Conservation (phyloP, 1,140 invertebrate species). For the Drosophila paulistorum region DNA sequence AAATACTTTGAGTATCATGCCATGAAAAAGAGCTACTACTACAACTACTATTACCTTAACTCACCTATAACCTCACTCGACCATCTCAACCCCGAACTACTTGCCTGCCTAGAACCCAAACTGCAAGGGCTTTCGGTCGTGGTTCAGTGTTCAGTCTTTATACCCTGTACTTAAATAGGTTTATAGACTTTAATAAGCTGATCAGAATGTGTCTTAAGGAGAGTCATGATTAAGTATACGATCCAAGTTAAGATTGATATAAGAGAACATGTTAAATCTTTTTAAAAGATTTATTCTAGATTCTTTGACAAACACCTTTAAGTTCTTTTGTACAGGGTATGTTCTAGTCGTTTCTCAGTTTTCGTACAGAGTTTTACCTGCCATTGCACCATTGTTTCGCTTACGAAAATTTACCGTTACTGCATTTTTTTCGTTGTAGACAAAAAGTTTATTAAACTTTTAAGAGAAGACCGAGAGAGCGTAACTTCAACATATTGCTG, state of each 20-base stretch:
- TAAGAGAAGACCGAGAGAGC: conserved; percentile 16
- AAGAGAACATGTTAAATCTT: too few relatives aligned
- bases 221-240: too few relatives aligned
- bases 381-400: conserved; percentile 50
- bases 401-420: conserved; percentile 37
- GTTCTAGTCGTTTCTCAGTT: not conserved
- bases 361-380: not conserved
- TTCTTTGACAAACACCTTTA: too few relatives aligned
- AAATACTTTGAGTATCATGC: conserved; percentile 61
- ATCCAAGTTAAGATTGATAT: too few relatives aligned
- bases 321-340: not conserved
- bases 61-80: conserved; percentile 14
- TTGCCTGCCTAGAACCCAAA: not conserved
- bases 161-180: not conserved
- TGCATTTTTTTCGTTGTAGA: conserved; percentile 45
- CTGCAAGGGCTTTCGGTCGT: not conserved
- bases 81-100: not conserved
- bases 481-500: conserved; percentile 11
- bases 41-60: conserved; percentile 33
- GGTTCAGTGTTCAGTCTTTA: conserved; percentile 1
- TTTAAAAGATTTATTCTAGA: too few relatives aligned
- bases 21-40: conserved; percentile 33
- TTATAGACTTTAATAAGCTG: not conserved
- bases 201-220: not conserved
- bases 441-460: conserved; percentile 58